Base-by-base conservation (phyloP, 2,797 vertebrate species). In the Gymnothorax reevesii region DNA sequence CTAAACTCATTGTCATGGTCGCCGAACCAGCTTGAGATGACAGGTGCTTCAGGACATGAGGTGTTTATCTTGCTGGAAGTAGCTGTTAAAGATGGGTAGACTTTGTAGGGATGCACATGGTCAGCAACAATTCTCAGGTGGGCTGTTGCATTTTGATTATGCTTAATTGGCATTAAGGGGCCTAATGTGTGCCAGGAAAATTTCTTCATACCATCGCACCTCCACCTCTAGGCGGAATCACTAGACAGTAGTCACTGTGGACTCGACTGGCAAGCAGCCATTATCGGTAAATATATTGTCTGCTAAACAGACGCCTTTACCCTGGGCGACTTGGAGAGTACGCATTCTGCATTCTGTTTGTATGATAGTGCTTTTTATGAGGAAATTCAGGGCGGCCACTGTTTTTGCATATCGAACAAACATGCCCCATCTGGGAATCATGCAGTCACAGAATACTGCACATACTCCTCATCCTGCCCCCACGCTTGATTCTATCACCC, bases 301-400 rank as follows among this genome's bases (percentile, higher is more conserved):
- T 52, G 8, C 20, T n/a, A 80, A 80, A 20, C 17, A 80, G 77
- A 80, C 54, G 77, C 77, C 52, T 20, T 80, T 80, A 54, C 25
- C 17, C 49, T 54, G 77, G n/a, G 52, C 3, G 49, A 27, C 52
- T 54, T 54, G 22, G 77, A 54, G 49, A 54, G 77, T 20, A 80
- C 54, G 52, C 77, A 80, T 54, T 80, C 55, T 80, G n/a, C 49
- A 80, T 80, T 17, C 15, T 22, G 52, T 55, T 80, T 80, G 77
- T 80, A 80, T 9, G 52, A 52, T 12, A 54, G 77, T 80, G 8
- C 54, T 80, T 22, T 80, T 80, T 55, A 80, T 80, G 77, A 80
- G 52, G 77, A 49, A 80, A 80, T 80, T 80, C 77, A 55, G 52
- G 77, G 77, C 52, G n/a, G 52, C 27, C 7, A 52, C 42, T 49